These are phyloP conservation scores for Lasioglossum oenotherae DNA, from an alignment of 2,888 invertebrate species.

Conservation along the genomic window DNA sequence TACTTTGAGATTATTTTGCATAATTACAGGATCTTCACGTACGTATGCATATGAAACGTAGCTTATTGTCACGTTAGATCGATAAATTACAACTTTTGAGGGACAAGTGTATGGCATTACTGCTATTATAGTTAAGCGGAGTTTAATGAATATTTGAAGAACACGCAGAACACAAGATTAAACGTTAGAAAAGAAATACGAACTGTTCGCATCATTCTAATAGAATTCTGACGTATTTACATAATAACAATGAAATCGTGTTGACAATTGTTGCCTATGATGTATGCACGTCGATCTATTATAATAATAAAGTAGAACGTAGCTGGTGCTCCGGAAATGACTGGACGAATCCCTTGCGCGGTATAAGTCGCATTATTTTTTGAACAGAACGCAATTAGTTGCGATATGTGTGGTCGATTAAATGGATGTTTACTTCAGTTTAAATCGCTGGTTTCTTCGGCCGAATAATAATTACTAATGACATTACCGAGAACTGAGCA, in stretches of 20 bases:
- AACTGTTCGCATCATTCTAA: not conserved
- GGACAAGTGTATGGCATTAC: not conserved
- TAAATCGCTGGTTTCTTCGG: not conserved
- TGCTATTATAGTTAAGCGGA: not conserved
- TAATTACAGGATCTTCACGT: not conserved
- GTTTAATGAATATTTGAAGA: not conserved
- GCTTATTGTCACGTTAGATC: too few species aligned
- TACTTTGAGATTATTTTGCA: not conserved
- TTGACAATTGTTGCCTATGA: not conserved
- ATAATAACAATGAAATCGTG: constrained; percentile 4
- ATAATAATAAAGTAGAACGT: not conserved
- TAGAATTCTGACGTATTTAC: not conserved
- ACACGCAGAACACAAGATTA: not conserved
- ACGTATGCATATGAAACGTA: not conserved
- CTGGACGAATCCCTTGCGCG: not conserved
- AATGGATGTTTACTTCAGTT: not conserved
- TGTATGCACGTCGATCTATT: not conserved
- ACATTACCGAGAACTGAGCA: not conserved
- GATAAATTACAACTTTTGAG: not conserved
- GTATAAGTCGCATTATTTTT: constrained; percentile 16
- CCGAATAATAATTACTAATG: not conserved
- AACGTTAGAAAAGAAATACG: not conserved
- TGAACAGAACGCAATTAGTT: constrained; percentile 17
- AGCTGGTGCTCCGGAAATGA: not conserved
- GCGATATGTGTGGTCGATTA: not conserved